A percentile compares a stretch with the other conserved stretches of the same genome.
These are phyloP conservation scores for Pteromalus puparum DNA, from an alignment of 1,140 invertebrate genomes.

Conservation along the genomic window DNA sequence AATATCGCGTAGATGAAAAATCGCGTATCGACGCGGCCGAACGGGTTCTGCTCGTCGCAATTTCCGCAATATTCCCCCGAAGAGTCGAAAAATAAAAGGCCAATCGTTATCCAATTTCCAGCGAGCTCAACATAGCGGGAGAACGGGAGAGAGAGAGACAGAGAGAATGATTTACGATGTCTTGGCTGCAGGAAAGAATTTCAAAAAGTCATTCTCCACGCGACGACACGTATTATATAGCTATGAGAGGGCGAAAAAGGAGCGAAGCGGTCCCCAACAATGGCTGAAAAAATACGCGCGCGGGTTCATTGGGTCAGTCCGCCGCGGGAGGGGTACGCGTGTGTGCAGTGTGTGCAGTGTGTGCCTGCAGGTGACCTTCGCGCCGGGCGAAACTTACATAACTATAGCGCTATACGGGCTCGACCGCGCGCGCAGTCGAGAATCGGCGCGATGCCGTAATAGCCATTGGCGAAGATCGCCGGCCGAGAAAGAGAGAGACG, in stretches of 20 bases:
- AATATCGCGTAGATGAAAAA: no score
- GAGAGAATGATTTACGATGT: conserved; percentile 22
- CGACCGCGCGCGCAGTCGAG: conserved; percentile 51
- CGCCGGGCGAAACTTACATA: conserved; percentile 57
- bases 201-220: conserved; percentile 7
- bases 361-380: not conserved
- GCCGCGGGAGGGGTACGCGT: not conserved
- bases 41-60: not conserved
- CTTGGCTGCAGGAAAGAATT: conserved; percentile 14
- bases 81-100: not conserved
- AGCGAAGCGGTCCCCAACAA: not conserved
- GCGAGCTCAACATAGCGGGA: not conserved
- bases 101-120: conserved; percentile 23
- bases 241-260: not conserved
- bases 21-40: no score
- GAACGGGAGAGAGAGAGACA: not conserved
- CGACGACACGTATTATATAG: conserved; percentile 4
- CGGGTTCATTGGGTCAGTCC: conserved; percentile 26
- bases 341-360: not conserved
- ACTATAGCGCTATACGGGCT: conserved; percentile 49
- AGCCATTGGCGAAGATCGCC: conserved; percentile 49
- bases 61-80: not conserved
- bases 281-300: not conserved
- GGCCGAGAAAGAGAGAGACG: not conserved
- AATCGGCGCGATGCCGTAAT: conserved; percentile 61